Evolutionary conservation across 1,140 invertebrate species (phyloP).

Genomic region (Drosophila watanabei): DNA sequence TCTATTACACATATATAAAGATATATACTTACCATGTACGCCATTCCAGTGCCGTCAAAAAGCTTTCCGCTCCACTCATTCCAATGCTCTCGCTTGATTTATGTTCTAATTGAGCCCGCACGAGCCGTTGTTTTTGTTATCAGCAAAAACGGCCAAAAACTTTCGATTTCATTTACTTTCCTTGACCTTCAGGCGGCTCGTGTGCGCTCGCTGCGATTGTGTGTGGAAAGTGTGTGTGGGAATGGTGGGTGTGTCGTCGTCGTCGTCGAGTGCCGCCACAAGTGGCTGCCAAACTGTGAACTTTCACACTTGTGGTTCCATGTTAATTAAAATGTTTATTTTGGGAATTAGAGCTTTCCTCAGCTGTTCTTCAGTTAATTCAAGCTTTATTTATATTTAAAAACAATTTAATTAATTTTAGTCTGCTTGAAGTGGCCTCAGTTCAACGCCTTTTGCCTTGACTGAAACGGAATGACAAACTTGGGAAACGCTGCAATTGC

Average conservation of each 20-base stretch:
- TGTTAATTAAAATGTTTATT: constrained; percentile 21
- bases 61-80: constrained; percentile 32
- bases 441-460: constrained; percentile 21
- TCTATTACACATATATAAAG: background rate
- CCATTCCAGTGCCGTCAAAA: constrained; percentile 42
- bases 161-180: constrained; percentile 54
- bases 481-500: constrained; percentile 39
- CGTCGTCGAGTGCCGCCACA: background rate
- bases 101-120: constrained; percentile 35
- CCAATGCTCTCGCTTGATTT: constrained; percentile 29
- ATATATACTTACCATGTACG: background rate
- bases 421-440: constrained; percentile 1
- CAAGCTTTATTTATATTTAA: background rate
- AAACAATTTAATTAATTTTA: background rate
- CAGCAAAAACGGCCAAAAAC: constrained; percentile 26
- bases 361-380: constrained; percentile 9
- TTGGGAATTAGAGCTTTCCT: background rate
- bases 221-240: constrained; percentile 3
- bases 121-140: constrained; percentile 52
- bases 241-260: constrained; percentile 41
- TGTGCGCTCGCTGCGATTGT: constrained; percentile 3
- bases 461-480: constrained; percentile 30
- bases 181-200: constrained; percentile 58
- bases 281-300: constrained; percentile 51
- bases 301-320: background rate